Evolutionary conservation across 2,797 vertebrate genomes (phyloP).

Genomic region (Serranus cabrilla): DNA sequence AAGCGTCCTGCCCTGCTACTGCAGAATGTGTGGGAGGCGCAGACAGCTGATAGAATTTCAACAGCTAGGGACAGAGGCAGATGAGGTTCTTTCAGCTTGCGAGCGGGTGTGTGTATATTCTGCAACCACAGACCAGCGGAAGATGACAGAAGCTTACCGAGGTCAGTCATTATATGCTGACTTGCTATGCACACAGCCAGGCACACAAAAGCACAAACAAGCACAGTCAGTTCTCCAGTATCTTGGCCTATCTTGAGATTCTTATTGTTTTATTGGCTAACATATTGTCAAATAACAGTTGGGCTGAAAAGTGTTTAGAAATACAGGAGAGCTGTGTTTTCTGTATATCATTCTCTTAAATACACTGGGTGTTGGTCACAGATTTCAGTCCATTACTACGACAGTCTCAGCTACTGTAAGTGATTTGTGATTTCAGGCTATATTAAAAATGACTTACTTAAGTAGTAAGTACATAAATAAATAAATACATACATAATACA

Average conservation of each 20-base stretch:
- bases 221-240: constrained; percentile 31
- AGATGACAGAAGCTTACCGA: constrained; percentile 73
- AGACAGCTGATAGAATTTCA: constrained; percentile 86
- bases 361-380: background rate
- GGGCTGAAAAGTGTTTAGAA: background rate
- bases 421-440: background rate
- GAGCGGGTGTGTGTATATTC: constrained; percentile 24
- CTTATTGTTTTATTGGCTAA: background rate
- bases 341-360: background rate
- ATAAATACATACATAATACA: no score
- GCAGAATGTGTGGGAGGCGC: constrained; percentile 80
- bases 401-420: background rate
- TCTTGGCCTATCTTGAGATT: constrained; percentile 3
- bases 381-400: background rate
- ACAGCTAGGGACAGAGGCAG: constrained; percentile 76
- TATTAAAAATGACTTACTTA: background rate
- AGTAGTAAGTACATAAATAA: background rate
- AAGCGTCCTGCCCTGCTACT: constrained; percentile 74
- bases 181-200: constrained; percentile 58
- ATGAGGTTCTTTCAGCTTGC: constrained; percentile 61
- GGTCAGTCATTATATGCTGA: constrained; percentile 73
- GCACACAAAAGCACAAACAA: constrained; percentile 55
- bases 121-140: constrained; percentile 76
- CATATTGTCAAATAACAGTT: background rate
- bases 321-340: background rate